Evolutionary conservation across 1,140 invertebrate genomes (phyloP).

Genomic region (Zaprionus nigranus): DNA sequence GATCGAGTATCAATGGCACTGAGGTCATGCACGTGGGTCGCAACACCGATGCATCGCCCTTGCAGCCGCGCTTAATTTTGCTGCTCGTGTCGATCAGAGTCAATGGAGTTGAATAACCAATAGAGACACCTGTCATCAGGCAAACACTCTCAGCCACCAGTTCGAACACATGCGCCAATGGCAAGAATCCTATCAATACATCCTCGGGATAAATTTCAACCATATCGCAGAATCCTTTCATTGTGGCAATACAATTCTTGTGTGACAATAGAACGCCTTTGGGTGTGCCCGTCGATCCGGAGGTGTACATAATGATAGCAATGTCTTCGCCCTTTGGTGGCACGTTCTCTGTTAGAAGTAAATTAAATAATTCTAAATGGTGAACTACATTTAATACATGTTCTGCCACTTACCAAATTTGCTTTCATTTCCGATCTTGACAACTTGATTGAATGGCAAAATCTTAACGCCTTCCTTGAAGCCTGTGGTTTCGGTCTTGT

Average conservation of each 20-base stretch:
- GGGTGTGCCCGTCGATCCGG: constrained; percentile 95
- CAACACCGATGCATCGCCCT: constrained; percentile 95
- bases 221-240: constrained; percentile 94
- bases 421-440: constrained; percentile 84
- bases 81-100: constrained; percentile 98
- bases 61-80: constrained; percentile 96
- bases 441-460: constrained; percentile 87
- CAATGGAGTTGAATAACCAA: constrained; percentile 97
- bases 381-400: background rate
- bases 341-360: constrained; percentile 84
- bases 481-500: constrained; percentile 88
- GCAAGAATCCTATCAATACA: constrained; percentile 97
- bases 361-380: background rate
- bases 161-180: constrained; percentile 98
- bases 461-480: constrained; percentile 89
- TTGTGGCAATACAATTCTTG: constrained; percentile 94
- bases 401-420: constrained; percentile 71
- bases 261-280: constrained; percentile 95
- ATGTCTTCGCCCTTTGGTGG: constrained; percentile 90
- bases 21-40: constrained; percentile 97
- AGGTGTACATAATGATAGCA: constrained; percentile 98
- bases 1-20: constrained; percentile 97
- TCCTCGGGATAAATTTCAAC: constrained; percentile 90
- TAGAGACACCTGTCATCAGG: constrained; percentile 93
- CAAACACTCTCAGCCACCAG: constrained; percentile 92